These are phyloP conservation scores for Petroica traversi DNA, from an alignment of 2,113 vertebrate genomes.

Conservation along the genomic window DNA sequence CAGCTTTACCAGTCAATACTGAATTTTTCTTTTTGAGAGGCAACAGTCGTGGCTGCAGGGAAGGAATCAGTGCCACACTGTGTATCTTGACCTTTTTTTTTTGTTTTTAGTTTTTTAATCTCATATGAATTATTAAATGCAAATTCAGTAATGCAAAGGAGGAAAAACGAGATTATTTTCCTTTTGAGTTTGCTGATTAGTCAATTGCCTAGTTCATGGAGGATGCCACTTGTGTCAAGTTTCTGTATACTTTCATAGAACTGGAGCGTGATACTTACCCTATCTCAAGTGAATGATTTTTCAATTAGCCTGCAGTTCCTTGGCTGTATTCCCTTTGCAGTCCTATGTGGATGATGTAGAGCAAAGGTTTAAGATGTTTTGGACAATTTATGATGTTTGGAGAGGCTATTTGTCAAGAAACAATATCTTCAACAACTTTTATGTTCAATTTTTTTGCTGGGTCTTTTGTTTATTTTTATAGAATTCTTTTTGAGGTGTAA, in stretches of 20 bases:
- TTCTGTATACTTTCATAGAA: slow-evolving; percentile 68
- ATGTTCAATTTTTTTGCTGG: slow-evolving; percentile 67
- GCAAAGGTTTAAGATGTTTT: slow-evolving; percentile 78
- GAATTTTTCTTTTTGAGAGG: slow-evolving; percentile 51
- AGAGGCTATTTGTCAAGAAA: slow-evolving; percentile 79
- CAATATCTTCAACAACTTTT: slow-evolving; percentile 73
- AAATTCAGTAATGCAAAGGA: slow-evolving; percentile 58
- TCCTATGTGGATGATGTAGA: slow-evolving; percentile 70
- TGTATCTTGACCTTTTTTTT: not conserved
- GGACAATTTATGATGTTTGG: slow-evolving; percentile 76
- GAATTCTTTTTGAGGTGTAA: slow-evolving; percentile 41
- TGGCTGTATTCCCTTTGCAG: slow-evolving; percentile 69
- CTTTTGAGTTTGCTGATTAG: slow-evolving; percentile 70
- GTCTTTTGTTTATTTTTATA: slow-evolving; percentile 75
- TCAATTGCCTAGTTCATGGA: slow-evolving; percentile 57
- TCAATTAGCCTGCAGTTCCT: slow-evolving; percentile 79
- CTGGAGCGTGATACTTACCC: slow-evolving; percentile 37
- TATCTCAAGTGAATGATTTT: slow-evolving; percentile 81
- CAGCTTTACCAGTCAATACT: slow-evolving; percentile 55
- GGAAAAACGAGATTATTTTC: slow-evolving; percentile 60
- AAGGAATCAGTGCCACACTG: not conserved
- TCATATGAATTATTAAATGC: slow-evolving; percentile 72
- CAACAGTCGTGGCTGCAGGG: not conserved
- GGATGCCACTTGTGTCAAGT: slow-evolving; percentile 61
- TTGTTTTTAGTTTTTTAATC: not conserved